Evolutionary conservation across 2,113 vertebrate species (phyloP), one percentile per base, ranked within the genome.

Genomic region (Alectura lathami): DNA sequence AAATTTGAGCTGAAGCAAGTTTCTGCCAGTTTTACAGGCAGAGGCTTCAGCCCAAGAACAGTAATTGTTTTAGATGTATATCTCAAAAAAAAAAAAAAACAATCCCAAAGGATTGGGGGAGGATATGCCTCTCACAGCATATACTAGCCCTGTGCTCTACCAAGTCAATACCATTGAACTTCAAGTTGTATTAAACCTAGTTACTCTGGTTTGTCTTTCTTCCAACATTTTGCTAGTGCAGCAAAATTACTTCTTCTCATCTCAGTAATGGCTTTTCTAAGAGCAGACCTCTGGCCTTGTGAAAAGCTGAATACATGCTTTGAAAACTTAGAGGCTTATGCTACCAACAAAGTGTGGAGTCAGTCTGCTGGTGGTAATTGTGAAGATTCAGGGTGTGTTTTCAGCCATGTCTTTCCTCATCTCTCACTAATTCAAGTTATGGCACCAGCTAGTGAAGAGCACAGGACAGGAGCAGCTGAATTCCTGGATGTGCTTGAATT

Each of bases 11-110:
- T 88, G 45, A 73, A 69, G 17, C 38, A 47, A 50, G 29, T 70
- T 78, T 93, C 68, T 94, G 72, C 59, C 45, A 74, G 29, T 17
- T 86, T 86, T 96, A 67, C 38, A 90, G 42, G 36, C 59, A 85
- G 62, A 38, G 26, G 15, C 70, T 77, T 77, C 79, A 80, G 32
- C 22, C 54, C 63, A 91, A 83, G 68, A 62, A 62, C 24, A 26
- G 68, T 80, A 80, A 77, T 78, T 81, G 7, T 1, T 83, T 91
- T 80, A 90, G 72, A 88, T 91, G 36, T 18, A 5, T 88, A 74
- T 81, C 67, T 80, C 20, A 32, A 83, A 90, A 93, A 60, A 32
- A 83, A 90, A 93, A 60, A 91, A 40, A 6, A 93, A 56, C 59
- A 93, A 12, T 75, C 51, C 15, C 43, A 66, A 85, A 83, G 36